A percentile compares a stretch with the other conserved stretches of the same genome.
Conservation (phyloP, 2,113 vertebrate species). For the Stegostoma tigrinum region DNA sequence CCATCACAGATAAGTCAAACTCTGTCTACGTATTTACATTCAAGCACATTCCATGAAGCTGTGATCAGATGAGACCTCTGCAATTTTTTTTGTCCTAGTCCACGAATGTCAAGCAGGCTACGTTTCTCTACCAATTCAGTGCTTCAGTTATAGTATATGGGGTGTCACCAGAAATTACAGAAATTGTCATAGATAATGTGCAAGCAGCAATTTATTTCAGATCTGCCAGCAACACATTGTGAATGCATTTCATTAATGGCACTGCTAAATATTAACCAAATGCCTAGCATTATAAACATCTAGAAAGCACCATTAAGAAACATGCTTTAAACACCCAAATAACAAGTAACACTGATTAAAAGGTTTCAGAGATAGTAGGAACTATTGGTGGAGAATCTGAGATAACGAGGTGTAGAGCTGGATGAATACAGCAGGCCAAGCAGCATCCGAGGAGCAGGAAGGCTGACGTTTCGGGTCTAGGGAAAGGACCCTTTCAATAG, state of each 20-base stretch:
- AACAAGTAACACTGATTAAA: neutral
- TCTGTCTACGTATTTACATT: neutral
- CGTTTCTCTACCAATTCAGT: neutral
- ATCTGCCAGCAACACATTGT: neutral
- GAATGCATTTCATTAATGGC: conserved; percentile 18
- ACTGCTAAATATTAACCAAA: conserved; percentile 27
- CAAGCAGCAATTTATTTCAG: neutral
- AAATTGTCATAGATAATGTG: neutral
- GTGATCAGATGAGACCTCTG: neutral
- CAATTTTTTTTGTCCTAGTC: neutral
- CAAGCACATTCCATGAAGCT: neutral
- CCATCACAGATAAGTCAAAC: neutral
- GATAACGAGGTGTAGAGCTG: too few relatives aligned
- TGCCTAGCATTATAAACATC: neutral
- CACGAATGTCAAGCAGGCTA: neutral
- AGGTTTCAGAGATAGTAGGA: too few relatives aligned
- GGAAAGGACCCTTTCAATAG: neutral
- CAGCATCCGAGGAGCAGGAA: too few relatives aligned
- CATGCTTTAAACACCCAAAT: neutral
- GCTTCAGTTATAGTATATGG: neutral
- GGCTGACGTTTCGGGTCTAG: too few relatives aligned
- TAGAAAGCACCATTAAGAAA: neutral
- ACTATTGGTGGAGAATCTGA: too few relatives aligned
- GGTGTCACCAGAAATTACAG: neutral
- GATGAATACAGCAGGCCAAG: too few relatives aligned